A percentile compares a stretch with the other conserved stretches of the same genome.
phyloP scores from a whole-genome alignment of 2,113 vertebrate species.

The Suricata suricatta region DNA sequence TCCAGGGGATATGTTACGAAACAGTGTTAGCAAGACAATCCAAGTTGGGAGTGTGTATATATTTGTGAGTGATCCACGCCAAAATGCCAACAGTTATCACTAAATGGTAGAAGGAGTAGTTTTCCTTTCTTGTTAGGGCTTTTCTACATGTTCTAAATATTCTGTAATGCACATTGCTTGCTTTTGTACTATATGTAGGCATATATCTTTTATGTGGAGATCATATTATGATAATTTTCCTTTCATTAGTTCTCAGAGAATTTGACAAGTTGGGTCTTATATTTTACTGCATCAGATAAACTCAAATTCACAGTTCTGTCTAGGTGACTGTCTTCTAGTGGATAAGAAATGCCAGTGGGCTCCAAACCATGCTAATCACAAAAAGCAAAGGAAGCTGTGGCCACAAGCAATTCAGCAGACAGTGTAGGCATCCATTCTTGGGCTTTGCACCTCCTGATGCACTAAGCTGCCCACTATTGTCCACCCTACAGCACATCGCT shows the following conservation, averaged over 20 bases:
- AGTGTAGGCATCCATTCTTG: not conserved
- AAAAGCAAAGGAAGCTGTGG: not conserved
- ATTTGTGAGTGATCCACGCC: not conserved
- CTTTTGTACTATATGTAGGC: not conserved
- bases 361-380: not conserved
- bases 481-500: not conserved
- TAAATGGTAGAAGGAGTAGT: not conserved
- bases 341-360: not conserved
- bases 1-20: not conserved
- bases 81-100: not conserved
- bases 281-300: not conserved
- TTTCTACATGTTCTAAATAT: not conserved
- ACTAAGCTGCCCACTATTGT: accelerated
- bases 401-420: not conserved
- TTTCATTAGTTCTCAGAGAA: not conserved
- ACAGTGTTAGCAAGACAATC: not conserved
- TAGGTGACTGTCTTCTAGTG: not conserved
- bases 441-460: not conserved
- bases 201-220: not conserved
- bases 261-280: not conserved
- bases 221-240: not conserved
- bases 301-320: not conserved
- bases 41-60: not conserved
- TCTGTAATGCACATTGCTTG: not conserved
- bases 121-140: not conserved